Evolutionary conservation across 2,888 invertebrate genomes (phyloP), one percentile per base, ranked within the genome.

Genomic region (Tipula lateralis): DNA sequence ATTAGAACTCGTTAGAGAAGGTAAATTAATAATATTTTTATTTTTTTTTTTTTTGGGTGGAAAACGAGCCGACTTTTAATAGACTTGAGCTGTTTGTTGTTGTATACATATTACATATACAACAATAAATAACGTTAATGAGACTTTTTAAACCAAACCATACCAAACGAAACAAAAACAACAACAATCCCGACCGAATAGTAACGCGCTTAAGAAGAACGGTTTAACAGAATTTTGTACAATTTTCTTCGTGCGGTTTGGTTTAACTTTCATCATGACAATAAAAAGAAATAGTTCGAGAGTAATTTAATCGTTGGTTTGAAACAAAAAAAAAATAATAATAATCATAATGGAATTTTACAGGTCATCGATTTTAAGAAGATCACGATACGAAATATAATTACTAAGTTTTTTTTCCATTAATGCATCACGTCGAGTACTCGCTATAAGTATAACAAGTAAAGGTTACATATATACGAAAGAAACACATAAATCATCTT

Each of bases 1-100:
- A 66, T 66, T 66, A 66, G 66, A 66, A 66, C 66, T 66, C 66
- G 66, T 66, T 66, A 66, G 66, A 66, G 66, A 66, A 66, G 66
- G 66, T 66, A 66, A 39, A 12, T 32, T 32, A 7, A 32, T 32
- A 32, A 32, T n/a, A n/a, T 32, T 32, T 32, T 32, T 32, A 32
- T 39, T 4, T 0, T n/a, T 66, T 66, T 66, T 66, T 19, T 24
- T 66, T 24, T 66, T 66, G 66, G 66, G 66, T 66, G 66, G 66
- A 24, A 66, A 44, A 44, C 44, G n/a, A 44, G 44, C 44, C 66
- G 66, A 66, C 66, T 13, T 19, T 66, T 66, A 66, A 66, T 66
- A 24, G 66, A 66, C 9, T 24, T 24, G 24, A 24, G 24, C 2
- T 19, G 19, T 66, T 24, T 24, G n/a, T n/a, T n/a, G n/a, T n/a